A percentile compares a stretch with the other conserved stretches of the same genome.
phyloP scores from a whole-genome alignment of 2,888 invertebrate species.

The Tolmerus cingulatus region DNA sequence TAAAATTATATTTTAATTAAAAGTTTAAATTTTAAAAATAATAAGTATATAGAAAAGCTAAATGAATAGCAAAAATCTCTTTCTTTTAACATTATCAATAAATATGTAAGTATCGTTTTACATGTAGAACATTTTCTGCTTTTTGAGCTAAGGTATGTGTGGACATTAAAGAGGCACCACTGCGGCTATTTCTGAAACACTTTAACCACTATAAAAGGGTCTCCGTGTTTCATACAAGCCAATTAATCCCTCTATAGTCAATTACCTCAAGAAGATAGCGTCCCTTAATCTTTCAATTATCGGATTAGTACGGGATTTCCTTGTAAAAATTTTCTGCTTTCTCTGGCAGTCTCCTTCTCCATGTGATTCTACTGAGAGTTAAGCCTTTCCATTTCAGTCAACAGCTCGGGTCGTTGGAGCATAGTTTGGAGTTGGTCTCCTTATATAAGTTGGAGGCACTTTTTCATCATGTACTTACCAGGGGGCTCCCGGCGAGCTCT shows the following conservation, averaged over 20 bases:
- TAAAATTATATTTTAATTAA: too few species aligned
- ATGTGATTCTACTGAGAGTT: background rate
- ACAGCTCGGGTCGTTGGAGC: background rate
- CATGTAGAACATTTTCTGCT: background rate
- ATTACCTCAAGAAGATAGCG: slow-evolving; percentile 7
- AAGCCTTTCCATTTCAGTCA: slow-evolving; percentile 23
- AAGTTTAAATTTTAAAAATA: too few species aligned
- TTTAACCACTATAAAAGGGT: background rate
- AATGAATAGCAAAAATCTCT: too few species aligned
- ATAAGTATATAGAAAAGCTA: too few species aligned
- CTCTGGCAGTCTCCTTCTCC: background rate
- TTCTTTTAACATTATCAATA: too few species aligned
- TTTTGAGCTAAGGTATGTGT: background rate
- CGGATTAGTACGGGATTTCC: slow-evolving; percentile 37
- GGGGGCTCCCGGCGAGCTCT: background rate
- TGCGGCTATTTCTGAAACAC: background rate
- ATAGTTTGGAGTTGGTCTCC: background rate
- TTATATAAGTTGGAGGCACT: slow-evolving; percentile 8
- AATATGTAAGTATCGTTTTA: too few species aligned
- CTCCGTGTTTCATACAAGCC: slow-evolving; percentile 1
- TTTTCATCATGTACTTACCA: slow-evolving; percentile 18
- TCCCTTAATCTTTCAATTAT: slow-evolving; percentile 42
- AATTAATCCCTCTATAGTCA: slow-evolving; percentile 21
- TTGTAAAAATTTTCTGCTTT: slow-evolving; percentile 35
- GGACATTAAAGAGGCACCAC: background rate